phyloP scores from a whole-genome alignment of 1,140 invertebrate species.

The Ericerus pela region DNA sequence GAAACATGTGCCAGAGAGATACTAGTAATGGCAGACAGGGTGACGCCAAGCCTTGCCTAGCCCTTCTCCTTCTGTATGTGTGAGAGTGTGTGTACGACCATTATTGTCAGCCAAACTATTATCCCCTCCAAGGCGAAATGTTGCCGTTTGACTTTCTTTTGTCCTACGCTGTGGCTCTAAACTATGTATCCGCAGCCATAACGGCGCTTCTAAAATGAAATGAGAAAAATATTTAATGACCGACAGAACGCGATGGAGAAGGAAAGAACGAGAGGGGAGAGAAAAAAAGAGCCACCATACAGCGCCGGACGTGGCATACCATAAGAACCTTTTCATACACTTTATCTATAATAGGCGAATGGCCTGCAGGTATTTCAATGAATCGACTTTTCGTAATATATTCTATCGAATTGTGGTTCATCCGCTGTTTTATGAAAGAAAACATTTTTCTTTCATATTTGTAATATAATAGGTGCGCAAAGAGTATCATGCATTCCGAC shows the following conservation, averaged over 20 bases:
- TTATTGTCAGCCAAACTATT: conserved; percentile 11
- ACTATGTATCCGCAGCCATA: conserved; percentile 11
- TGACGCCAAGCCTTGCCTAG: conserved; percentile 10
- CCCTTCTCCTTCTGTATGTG: conserved; percentile 2
- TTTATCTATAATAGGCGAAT: too few relatives aligned
- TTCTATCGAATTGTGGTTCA: too few relatives aligned
- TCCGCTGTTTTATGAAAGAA: too few relatives aligned
- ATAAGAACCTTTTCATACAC: conserved; percentile 2
- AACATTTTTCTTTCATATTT: too few relatives aligned
- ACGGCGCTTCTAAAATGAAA: conserved; percentile 9
- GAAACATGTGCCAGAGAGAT: conserved; percentile 4
- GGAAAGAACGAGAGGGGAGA: too few relatives aligned
- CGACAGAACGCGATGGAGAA: conserved; percentile 4
- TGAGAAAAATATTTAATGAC: conserved; percentile 10
- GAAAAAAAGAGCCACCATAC: conserved; percentile 7
- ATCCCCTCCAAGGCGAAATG: conserved; percentile 6
- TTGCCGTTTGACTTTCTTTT: conserved; percentile 12
- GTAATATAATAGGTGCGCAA: too few relatives aligned
- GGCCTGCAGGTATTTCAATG: conserved; percentile 9
- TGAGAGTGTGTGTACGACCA: neutral
- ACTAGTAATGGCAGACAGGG: conserved; percentile 8
- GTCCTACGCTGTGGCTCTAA: conserved; percentile 6
- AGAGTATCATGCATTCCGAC: too few relatives aligned
- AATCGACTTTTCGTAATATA: too few relatives aligned
- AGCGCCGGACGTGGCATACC: conserved; percentile 10